These are phyloP conservation scores for Polypedilum vanderplanki DNA, from an alignment of 1,140 invertebrate species.

Conservation along the genomic window DNA sequence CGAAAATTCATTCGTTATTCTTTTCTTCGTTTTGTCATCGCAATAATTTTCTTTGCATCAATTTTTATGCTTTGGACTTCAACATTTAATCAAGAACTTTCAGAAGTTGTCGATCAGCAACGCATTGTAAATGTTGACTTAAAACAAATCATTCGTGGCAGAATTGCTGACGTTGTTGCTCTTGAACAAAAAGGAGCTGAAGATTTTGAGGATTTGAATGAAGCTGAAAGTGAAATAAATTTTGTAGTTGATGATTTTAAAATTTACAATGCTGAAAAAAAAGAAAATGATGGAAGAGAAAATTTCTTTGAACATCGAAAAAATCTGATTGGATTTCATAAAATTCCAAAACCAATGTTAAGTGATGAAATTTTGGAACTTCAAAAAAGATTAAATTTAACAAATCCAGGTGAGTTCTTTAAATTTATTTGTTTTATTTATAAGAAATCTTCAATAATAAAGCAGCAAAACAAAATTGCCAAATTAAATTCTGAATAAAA, in stretches of 20 bases:
- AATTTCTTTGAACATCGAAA: background rate
- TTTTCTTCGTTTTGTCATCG: background rate
- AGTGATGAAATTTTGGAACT: background rate
- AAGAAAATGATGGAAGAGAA: background rate
- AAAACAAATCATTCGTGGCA: background rate
- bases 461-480: too few relatives aligned
- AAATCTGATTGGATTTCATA: background rate
- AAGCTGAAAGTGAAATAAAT: background rate
- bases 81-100: background rate
- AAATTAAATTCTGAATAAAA: too few relatives aligned
- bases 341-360: background rate
- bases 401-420: background rate
- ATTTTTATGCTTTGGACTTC: background rate
- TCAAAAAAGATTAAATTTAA: background rate
- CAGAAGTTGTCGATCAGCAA: background rate
- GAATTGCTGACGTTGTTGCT: slow-evolving; percentile 31
- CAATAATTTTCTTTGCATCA: background rate
- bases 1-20: background rate
- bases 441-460: too few relatives aligned
- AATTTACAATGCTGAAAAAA: background rate
- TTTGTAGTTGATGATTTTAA: background rate
- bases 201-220: background rate
- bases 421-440: too few relatives aligned
- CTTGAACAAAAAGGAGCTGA: slow-evolving; percentile 33
- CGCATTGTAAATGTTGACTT: background rate